A percentile compares a stretch with the other conserved stretches of the same genome.
Evolutionary conservation across 2,797 vertebrate genomes (phyloP).

Genomic region (Diplodus sargus): DNA sequence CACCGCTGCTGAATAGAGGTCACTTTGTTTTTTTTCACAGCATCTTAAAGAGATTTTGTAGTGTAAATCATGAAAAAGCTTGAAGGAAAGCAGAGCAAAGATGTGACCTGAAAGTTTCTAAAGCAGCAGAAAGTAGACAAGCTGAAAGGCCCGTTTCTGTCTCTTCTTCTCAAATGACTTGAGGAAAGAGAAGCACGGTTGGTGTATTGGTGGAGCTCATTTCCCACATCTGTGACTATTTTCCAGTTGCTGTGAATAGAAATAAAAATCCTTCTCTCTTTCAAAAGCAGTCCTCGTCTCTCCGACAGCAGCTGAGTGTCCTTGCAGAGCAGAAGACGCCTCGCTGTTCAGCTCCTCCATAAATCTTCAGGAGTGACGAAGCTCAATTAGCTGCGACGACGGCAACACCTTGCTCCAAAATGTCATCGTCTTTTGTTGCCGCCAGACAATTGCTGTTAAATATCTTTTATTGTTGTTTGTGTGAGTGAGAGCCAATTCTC

Average conservation of each 20-base stretch:
- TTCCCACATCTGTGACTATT: neutral
- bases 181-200: neutral
- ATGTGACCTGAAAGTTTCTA: constrained; percentile 5
- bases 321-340: constrained; percentile 60
- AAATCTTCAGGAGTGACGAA: constrained; percentile 64
- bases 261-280: constrained; percentile 3
- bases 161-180: constrained; percentile 26
- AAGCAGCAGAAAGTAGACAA: neutral
- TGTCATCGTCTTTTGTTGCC: constrained; percentile 65
- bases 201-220: constrained; percentile 23
- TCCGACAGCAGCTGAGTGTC: constrained; percentile 28
- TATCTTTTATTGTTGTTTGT: constrained; percentile 67
- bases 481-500: constrained; percentile 39
- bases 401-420: constrained; percentile 41
- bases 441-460: constrained; percentile 73
- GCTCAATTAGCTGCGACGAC: constrained; percentile 66
- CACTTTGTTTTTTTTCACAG: neutral
- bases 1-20: neutral
- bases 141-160: constrained; percentile 6
- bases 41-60: neutral
- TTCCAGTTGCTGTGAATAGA: constrained; percentile 22
- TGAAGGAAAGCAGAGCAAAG: neutral
- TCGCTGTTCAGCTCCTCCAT: constrained; percentile 40
- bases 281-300: constrained; percentile 27
- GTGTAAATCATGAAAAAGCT: constrained; percentile 4